Evolutionary conservation across 2,113 vertebrate species (phyloP).

Genomic region (Tricholaema leucomelas): DNA sequence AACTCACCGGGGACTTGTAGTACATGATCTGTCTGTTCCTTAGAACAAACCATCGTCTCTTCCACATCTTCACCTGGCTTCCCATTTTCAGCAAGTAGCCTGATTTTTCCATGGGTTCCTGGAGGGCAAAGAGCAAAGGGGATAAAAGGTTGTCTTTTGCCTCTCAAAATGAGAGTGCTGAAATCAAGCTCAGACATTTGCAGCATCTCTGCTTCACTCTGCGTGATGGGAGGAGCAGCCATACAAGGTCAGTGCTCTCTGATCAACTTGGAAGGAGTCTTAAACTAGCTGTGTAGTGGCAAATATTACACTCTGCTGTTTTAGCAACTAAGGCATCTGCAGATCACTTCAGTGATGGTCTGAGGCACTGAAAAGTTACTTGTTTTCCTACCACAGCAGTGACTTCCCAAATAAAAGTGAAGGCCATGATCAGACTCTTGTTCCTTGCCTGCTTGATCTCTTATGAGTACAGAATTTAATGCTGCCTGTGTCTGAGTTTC

Average conservation of each 20-base stretch:
- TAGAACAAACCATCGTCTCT: constrained; percentile 90
- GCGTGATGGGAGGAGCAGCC: background rate
- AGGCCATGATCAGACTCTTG: background rate
- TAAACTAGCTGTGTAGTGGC: background rate
- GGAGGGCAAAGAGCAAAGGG: background rate
- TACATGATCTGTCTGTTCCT: constrained; percentile 88
- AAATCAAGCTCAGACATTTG: background rate
- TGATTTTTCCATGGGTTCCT: constrained; percentile 88
- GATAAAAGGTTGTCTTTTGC: background rate
- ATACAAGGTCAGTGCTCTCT: background rate
- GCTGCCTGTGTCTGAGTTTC: background rate
- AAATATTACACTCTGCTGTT: background rate
- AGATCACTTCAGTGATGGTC: background rate
- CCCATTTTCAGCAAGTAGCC: constrained; percentile 92
- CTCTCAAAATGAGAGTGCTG: background rate
- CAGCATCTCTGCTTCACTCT: background rate
- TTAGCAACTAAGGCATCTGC: background rate
- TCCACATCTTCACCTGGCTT: constrained; percentile 87
- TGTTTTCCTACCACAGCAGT: background rate
- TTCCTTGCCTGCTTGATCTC: background rate
- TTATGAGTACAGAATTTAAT: background rate
- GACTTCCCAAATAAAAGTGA: background rate
- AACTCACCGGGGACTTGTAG: constrained; percentile 90
- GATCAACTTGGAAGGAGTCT: background rate
- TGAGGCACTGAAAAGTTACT: background rate